These are phyloP conservation scores for Arrhamphus sclerolepis DNA, from an alignment of 2,797 vertebrate species.

Conservation along the genomic window DNA sequence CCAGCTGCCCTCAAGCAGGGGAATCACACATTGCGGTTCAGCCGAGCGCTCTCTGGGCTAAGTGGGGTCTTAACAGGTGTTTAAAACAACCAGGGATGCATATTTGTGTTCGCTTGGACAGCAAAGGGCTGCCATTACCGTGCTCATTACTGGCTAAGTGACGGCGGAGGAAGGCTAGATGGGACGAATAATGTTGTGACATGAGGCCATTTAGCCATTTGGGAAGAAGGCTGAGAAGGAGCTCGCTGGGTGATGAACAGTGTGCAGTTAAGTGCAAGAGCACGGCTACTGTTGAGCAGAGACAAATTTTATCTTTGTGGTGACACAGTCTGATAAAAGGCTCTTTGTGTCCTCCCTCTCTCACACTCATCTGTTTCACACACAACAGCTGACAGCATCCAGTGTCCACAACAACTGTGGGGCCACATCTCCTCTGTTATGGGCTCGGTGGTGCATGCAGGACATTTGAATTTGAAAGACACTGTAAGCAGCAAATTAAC, in stretches of 20 bases:
- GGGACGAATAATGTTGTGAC: slow-evolving; percentile 57
- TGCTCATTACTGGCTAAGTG: slow-evolving; percentile 58
- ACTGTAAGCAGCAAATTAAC: slow-evolving; percentile 15
- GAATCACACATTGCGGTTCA: slow-evolving; percentile 33
- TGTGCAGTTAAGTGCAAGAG: slow-evolving; percentile 35
- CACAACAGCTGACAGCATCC: slow-evolving; percentile 23
- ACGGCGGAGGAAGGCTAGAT: slow-evolving; percentile 49
- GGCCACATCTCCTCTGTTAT: slow-evolving; percentile 3
- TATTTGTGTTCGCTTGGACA: slow-evolving; percentile 58
- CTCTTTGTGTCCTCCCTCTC: slow-evolving; percentile 23
- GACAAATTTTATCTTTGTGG: slow-evolving; percentile 33
- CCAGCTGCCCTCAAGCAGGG: slow-evolving; percentile 26
- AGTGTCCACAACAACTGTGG: slow-evolving; percentile 15
- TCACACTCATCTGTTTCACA: slow-evolving; percentile 4
- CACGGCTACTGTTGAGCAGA: slow-evolving; percentile 33
- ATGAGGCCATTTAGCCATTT: slow-evolving; percentile 40
- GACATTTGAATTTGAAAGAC: slow-evolving; percentile 18
- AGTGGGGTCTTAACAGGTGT: slow-evolving; percentile 69
- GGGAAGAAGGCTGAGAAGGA: slow-evolving; percentile 36
- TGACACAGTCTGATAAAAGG: slow-evolving; percentile 52
- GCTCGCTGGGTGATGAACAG: slow-evolving; percentile 20
- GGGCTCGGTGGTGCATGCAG: neutral
- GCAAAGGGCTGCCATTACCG: slow-evolving; percentile 51
- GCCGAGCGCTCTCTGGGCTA: slow-evolving; percentile 34
- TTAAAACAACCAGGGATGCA: slow-evolving; percentile 59